Conservation (phyloP, 2,113 vertebrate genomes). For the Romanogobio albipinnatus region DNA sequence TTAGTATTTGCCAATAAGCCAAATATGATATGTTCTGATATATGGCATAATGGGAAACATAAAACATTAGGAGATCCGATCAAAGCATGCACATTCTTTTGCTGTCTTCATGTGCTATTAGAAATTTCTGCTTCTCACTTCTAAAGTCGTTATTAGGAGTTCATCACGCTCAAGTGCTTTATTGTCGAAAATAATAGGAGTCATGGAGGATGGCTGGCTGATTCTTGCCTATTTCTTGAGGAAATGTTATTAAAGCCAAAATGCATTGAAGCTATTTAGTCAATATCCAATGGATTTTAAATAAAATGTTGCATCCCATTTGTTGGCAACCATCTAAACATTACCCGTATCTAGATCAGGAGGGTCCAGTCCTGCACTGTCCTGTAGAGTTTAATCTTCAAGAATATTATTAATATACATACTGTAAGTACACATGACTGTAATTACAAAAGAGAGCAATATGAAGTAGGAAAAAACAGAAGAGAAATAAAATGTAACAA, state of each 20-base stretch:
- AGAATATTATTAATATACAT: no score
- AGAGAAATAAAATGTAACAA: no score
- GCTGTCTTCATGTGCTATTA: no score
- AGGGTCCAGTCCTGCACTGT: background rate
- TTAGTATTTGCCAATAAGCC: background rate
- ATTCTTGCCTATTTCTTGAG: background rate
- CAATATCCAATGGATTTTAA: background rate
- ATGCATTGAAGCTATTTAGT: background rate
- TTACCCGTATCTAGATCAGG: background rate
- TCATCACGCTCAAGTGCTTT: background rate
- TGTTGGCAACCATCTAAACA: background rate
- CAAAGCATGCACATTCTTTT: background rate
- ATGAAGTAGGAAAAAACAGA: no score
- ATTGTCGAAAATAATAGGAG: background rate
- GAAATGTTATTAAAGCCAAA: background rate
- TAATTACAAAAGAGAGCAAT: no score
- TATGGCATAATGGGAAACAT: background rate
- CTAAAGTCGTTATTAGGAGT: background rate
- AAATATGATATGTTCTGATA: background rate
- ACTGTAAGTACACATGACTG: no score
- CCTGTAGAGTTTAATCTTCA: background rate
- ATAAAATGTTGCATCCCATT: background rate
- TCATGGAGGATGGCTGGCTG: background rate
- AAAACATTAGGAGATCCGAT: background rate
- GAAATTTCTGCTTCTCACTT: background rate